Base-by-base conservation (phyloP, 1,140 invertebrate genomes). In the Ceratosolen fusciceps region DNA sequence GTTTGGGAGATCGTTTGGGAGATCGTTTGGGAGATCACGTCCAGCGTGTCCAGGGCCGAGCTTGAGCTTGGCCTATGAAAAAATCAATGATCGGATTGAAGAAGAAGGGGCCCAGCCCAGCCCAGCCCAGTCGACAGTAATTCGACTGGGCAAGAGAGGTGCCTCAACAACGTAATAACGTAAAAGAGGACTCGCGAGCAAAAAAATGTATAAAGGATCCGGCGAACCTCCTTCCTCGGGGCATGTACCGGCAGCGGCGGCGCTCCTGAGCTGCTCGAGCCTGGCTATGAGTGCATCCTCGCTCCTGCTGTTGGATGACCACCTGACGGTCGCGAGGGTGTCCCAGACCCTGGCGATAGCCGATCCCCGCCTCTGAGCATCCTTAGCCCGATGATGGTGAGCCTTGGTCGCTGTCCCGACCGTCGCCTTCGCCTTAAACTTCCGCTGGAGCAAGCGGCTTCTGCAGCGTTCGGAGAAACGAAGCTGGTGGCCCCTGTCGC, bases 321-420 rank as follows among this genome's bases (percentile, higher is more conserved):
- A 47, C 80, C 83, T 83, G 26, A 86, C 86, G 9, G 84, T 84
- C 58, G 81, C 81, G 7, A 87, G 77, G 16, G 84, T 86, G 39
- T 87, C 86, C 86, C 86, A 87, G 62, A 87, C 86, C 74, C 81
- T 83, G 31, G 86, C 86, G 0, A 87, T 84, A 10, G 86, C 78
- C 19, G 79, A 79, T 31, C 77, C 77, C 79, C 84, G 39, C 49
- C 74, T 70, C 34, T 72, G 65, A 39, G 65, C 76, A 16, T 74
- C 34, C 84, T 86, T 65, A 80, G 56, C 47, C 5, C 71, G 58
- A 5, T 74, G 60, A 19, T 79, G 77, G 26, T 74, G 72, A 16
- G 79, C 62, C 68, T 85, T 86, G 75, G 82, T 85, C 14, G 83
- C 82, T 70, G 77, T 21, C 19, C 60, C 60, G 34, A 65, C 34